phyloP scores from a whole-genome alignment of 2,888 invertebrate genomes.

The Hydriomena furcata region DNA sequence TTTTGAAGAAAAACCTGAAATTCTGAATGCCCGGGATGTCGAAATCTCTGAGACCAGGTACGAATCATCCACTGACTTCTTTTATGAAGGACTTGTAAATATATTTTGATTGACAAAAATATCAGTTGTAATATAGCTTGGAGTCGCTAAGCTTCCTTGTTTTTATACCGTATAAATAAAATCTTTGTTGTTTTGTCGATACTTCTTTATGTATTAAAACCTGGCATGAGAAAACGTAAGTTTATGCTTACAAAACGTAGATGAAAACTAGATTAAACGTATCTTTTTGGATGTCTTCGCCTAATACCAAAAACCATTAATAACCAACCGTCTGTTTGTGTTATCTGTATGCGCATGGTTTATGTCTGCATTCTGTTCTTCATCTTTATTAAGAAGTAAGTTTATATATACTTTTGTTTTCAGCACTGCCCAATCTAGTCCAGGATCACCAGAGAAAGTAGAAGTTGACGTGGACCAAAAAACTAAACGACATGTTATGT shows the following conservation, averaged over 20 bases:
- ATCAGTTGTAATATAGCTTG: not conserved
- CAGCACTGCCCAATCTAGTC: constrained; percentile 85
- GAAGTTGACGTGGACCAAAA: constrained; percentile 57
- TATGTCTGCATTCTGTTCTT: constrained; percentile 2
- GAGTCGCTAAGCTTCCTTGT: not conserved
- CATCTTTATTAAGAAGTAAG: not conserved
- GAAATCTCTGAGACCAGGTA: constrained; percentile 67
- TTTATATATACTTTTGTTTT: constrained; percentile 38
- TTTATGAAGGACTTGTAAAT: constrained; percentile 13
- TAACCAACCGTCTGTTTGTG: constrained; percentile 4
- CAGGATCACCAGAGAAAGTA: constrained; percentile 83
- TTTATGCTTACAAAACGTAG: no score
- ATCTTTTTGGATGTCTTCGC: not conserved
- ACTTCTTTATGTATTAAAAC: no score
- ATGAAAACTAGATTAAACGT: not conserved
- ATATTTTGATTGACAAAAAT: not conserved
- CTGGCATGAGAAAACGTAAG: no score
- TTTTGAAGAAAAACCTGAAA: constrained; percentile 84
- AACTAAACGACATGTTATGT: constrained; percentile 55
- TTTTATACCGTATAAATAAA: not conserved
- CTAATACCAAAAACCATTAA: not conserved
- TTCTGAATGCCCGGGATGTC: constrained; percentile 56
- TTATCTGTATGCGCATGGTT: constrained; percentile 20
- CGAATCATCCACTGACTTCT: constrained; percentile 46
- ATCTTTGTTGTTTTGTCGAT: no score